These are phyloP conservation scores for Labia minor DNA, from an alignment of 2,888 invertebrate genomes.

Conservation along the genomic window DNA sequence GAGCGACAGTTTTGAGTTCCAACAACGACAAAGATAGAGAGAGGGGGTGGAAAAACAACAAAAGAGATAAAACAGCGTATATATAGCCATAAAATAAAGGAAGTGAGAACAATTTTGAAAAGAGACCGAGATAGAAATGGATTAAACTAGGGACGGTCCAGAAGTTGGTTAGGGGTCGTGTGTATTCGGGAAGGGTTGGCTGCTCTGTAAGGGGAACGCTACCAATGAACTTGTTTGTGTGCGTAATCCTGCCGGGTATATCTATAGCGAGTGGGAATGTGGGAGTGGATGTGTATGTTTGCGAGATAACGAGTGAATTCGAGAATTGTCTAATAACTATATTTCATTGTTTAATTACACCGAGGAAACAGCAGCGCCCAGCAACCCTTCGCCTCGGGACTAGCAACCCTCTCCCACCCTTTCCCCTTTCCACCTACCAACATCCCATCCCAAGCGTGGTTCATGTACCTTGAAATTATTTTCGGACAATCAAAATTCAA, in stretches of 20 bases:
- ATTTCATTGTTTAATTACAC: conserved; percentile 24
- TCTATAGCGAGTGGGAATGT: background rate
- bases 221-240: conserved; percentile 5
- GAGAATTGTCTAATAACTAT: conserved; percentile 24
- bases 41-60: conserved; percentile 14
- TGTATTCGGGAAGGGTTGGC: conserved; percentile 8
- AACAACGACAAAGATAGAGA: background rate
- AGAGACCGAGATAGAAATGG: conserved; percentile 13
- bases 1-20: too few relatives aligned
- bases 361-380: conserved; percentile 15
- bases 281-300: conserved; percentile 15
- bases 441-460: background rate
- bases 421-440: background rate
- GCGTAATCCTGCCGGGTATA: background rate
- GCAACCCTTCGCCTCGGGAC: conserved; percentile 1
- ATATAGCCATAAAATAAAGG: conserved; percentile 13
- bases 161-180: conserved; percentile 13
- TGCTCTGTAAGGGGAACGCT: background rate
- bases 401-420: background rate
- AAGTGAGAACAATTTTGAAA: conserved; percentile 13
- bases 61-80: conserved; percentile 13
- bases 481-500: conserved; percentile 13
- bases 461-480: conserved; percentile 13
- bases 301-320: conserved; percentile 24
- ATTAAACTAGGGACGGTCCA: conserved; percentile 5